Conservation (phyloP, 2,797 vertebrate species). For the Pipistrellus pipistrellus region DNA sequence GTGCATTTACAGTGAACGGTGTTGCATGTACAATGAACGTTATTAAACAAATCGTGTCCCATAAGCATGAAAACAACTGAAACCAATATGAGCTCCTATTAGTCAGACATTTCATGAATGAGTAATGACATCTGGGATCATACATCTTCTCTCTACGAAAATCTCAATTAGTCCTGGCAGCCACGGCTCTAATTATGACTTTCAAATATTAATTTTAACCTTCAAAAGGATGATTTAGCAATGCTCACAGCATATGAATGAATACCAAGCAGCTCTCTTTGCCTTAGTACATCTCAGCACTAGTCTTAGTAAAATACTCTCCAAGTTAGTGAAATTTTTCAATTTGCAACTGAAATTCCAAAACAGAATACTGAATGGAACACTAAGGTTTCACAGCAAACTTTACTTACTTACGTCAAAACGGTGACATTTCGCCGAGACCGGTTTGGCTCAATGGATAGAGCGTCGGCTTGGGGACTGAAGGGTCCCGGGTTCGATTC, state of each 20-base stretch:
- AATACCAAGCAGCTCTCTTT: conserved; percentile 43
- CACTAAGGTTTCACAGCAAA: neutral
- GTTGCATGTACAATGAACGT: neutral
- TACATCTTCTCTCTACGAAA: conserved; percentile 68
- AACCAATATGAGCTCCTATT: conserved; percentile 58
- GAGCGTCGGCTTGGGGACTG: no score
- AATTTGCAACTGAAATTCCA: conserved; percentile 17
- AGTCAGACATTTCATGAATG: conserved; percentile 53
- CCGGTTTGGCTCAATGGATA: no score
- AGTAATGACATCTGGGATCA: conserved; percentile 66
- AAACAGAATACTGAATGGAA: conserved; percentile 11
- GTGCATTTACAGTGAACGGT: conserved; percentile 26
- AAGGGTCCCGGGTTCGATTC: no score
- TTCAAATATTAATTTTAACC: conserved; percentile 77
- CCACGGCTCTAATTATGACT: conserved; percentile 63
- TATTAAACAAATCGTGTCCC: conserved; percentile 65
- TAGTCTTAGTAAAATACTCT: conserved; percentile 15
- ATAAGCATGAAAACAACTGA: conserved; percentile 57
- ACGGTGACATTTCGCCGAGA: neutral
- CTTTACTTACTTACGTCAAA: conserved; percentile 7
- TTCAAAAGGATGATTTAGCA: conserved; percentile 67
- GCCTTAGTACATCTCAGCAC: neutral
- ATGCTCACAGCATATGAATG: conserved; percentile 53
- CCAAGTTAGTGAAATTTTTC: neutral
- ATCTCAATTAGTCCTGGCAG: conserved; percentile 73